Conservation (phyloP, 2,888 invertebrate genomes). For the Eledone cirrhosa region DNA sequence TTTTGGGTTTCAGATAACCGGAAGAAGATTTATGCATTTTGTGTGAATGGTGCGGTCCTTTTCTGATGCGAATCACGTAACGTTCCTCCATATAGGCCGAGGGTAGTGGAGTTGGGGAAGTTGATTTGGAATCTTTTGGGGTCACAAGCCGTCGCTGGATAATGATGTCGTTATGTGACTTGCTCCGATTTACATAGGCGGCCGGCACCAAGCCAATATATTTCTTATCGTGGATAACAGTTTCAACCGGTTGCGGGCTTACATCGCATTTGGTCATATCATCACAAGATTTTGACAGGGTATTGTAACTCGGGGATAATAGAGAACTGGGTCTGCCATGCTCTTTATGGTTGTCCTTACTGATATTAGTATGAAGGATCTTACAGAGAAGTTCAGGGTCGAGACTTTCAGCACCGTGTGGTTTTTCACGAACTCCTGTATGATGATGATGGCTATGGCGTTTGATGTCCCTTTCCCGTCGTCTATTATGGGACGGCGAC, state of each 20-base stretch:
- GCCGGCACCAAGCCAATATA: slow-evolving; percentile 21
- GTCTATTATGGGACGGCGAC: background rate
- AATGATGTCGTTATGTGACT: slow-evolving; percentile 23
- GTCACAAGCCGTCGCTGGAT: slow-evolving; percentile 10
- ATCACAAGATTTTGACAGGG: slow-evolving; percentile 18
- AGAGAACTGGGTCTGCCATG: background rate
- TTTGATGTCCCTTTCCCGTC: background rate
- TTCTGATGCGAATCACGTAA: slow-evolving; percentile 14
- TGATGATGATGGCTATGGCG: background rate
- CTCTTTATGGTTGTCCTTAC: background rate
- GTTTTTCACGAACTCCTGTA: background rate
- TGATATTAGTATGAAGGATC: slow-evolving; percentile 11
- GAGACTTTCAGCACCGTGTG: slow-evolving; percentile 1
- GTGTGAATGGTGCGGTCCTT: background rate
- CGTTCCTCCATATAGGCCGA: slow-evolving; percentile 21
- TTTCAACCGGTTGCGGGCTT: background rate
- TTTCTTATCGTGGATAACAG: slow-evolving; percentile 18
- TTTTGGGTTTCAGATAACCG: background rate
- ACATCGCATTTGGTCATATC: slow-evolving; percentile 16
- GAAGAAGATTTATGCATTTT: background rate
- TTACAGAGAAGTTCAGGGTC: slow-evolving; percentile 12
- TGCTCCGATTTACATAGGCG: slow-evolving; percentile 15
- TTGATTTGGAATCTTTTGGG: background rate
- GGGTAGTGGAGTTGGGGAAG: background rate
- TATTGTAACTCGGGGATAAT: slow-evolving; percentile 10